Conservation (phyloP, 2,113 vertebrate species). For the Gallinago undulata region DNA sequence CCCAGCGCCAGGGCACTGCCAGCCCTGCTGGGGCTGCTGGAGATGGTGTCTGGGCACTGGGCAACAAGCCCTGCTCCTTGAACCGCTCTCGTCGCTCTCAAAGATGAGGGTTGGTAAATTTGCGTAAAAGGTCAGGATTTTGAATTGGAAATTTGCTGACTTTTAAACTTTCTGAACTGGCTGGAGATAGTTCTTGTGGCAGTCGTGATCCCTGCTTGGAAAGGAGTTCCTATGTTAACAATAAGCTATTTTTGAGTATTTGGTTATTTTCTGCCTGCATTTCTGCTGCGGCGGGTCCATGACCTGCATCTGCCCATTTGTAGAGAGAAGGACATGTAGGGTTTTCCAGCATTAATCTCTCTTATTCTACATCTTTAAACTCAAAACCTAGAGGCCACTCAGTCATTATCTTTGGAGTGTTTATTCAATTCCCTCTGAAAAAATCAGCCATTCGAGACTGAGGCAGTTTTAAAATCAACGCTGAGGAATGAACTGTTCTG, state of each 20-base stretch:
- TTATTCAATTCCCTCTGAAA: background rate
- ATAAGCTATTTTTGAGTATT: background rate
- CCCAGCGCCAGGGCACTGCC: background rate
- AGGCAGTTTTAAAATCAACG: background rate
- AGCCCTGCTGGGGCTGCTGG: fast-evolving
- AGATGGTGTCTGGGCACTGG: background rate
- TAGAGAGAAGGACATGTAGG: background rate
- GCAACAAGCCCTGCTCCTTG: background rate
- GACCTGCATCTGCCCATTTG: background rate
- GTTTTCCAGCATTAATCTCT: background rate
- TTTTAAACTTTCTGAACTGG: background rate
- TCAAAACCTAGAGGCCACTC: background rate
- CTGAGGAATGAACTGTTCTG: background rate
- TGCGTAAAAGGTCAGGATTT: background rate
- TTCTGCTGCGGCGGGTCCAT: fast-evolving
- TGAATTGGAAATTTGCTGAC: background rate
- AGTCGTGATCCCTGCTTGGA: background rate
- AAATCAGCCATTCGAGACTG: background rate
- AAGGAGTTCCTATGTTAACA: background rate
- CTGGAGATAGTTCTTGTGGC: background rate
- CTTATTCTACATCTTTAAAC: background rate
- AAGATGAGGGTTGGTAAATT: background rate
- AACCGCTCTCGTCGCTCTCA: background rate
- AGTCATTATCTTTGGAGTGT: background rate
- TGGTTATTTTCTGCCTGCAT: background rate